Evolutionary conservation across 2,113 vertebrate species (phyloP), one percentile per base, ranked within the genome.

Genomic region (Plecturocebus donacophilus): DNA sequence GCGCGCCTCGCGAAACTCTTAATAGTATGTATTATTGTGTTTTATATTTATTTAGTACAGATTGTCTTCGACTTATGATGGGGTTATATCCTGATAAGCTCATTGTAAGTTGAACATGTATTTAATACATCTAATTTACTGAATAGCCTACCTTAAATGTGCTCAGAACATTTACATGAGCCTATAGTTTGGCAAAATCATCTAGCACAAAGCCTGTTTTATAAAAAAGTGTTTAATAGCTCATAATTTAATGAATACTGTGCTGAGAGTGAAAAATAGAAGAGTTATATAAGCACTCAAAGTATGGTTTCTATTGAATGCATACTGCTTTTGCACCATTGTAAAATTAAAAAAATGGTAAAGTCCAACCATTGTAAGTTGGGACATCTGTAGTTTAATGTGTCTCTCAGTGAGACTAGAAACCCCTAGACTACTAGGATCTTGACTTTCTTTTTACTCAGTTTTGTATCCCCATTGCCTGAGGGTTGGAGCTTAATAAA

Each of bases 41-140:
- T 89, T 94, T 75, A 84, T n/a, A 80, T 95, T 83, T 66, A 38
- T 61, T 96, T 90, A 85, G 49, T 64, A 76, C 42, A 76, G 14
- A 47, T 76, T 25, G 7, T 76, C 25, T 42, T 76, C 2, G 7
- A 76, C 42, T 45, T 76, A 47, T 45, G 25, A 30, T 76, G 14
- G 73, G 27, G 73, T 47, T 76, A 30, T 45, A 13, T 47, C 42
- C 75, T 27, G 4, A 45, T 76, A 76, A 76, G 47, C 14, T 27
- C 42, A 76, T 32, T 47, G 13, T 76, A 76, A 76, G 27, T 45
- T 76, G 75, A 76, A 47, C 30, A 76, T 76, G 66, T 14, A 9
- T 76, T 76, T 76, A 47, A 17, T 47, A 32, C 25, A 45, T 42
- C 42, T 76, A 76, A 76, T 42, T 42, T 27, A 75, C n/a, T 8